Percentiles rank a stretch among this genome's conserved stretches.
Evolutionary conservation across 2,113 vertebrate genomes (phyloP).

Genomic region (Grus americana): DNA sequence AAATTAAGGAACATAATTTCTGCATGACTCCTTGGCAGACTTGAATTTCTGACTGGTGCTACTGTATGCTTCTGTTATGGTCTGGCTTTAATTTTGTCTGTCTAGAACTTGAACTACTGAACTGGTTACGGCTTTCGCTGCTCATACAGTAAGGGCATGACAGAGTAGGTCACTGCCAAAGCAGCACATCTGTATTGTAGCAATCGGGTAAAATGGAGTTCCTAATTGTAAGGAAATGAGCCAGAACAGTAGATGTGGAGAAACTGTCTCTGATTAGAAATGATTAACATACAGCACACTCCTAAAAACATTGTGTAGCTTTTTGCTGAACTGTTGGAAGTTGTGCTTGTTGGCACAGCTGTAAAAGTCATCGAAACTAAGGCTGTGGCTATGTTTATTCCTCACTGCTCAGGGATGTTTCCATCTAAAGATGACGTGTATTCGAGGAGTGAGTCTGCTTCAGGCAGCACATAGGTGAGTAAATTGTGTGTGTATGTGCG

Average conservation of each 20-base stretch:
- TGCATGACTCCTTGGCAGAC: not conserved
- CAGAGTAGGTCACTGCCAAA: not conserved
- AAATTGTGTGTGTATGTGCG: not conserved
- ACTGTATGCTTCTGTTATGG: not conserved
- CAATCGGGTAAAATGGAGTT: not conserved
- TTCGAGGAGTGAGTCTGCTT: not conserved
- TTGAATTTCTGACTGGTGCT: not conserved
- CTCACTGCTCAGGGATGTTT: not conserved
- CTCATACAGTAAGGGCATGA: not conserved
- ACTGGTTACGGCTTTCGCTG: not conserved
- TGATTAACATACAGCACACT: slow-evolving; percentile 13
- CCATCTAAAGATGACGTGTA: not conserved
- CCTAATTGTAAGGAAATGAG: slow-evolving; percentile 53
- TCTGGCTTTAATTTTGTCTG: slow-evolving; percentile 36
- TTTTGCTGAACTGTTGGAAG: slow-evolving; percentile 12
- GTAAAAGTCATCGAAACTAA: not conserved
- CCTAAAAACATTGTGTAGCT: not conserved
- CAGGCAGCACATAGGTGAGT: not conserved
- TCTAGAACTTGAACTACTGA: slow-evolving; percentile 7
- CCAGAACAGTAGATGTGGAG: slow-evolving; percentile 23
- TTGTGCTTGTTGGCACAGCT: not conserved
- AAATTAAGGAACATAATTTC: slow-evolving; percentile 8
- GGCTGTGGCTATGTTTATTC: not conserved
- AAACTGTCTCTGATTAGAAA: slow-evolving; percentile 35
- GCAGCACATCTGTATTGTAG: slow-evolving; percentile 24